phyloP scores from a whole-genome alignment of 2,888 invertebrate species.

The Sclerodermus sp. region DNA sequence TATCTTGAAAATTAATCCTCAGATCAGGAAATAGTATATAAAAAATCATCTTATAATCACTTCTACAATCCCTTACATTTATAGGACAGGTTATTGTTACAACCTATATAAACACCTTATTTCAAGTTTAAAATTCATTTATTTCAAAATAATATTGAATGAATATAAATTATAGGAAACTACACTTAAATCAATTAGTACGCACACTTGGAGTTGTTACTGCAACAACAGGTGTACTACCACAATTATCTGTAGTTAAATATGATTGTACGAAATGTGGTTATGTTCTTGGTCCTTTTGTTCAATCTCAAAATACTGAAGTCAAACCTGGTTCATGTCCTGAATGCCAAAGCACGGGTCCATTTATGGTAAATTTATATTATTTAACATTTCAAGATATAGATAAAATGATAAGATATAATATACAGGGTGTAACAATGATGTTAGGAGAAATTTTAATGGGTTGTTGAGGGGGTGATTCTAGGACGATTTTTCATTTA shows the following conservation, averaged over 20 bases:
- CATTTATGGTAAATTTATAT: conserved; percentile 72
- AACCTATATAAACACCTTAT: conserved; percentile 7
- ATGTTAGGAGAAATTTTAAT: no score
- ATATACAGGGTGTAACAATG: no score
- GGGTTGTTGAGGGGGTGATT: no score
- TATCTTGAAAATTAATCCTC: no score
- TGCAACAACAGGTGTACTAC: conserved; percentile 91
- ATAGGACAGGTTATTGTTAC: no score
- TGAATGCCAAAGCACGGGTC: conserved; percentile 95
- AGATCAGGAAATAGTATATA: no score
- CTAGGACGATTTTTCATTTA: no score
- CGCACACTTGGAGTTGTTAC: conserved; percentile 94
- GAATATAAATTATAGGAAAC: conserved; percentile 65
- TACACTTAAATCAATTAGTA: conserved; percentile 92
- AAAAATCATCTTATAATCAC: no score
- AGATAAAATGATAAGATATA: no score
- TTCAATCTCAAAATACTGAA: conserved; percentile 90
- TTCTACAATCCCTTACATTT: no score
- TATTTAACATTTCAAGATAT: no score
- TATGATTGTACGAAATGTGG: conserved; percentile 97
- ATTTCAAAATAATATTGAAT: conserved; percentile 8
- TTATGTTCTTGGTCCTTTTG: conserved; percentile 93
- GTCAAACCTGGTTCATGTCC: conserved; percentile 96
- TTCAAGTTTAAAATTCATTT: neutral
- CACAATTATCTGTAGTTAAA: conserved; percentile 93